Evolutionary conservation across 1,140 invertebrate species (phyloP).

Genomic region (Globodera rostochiensis): DNA sequence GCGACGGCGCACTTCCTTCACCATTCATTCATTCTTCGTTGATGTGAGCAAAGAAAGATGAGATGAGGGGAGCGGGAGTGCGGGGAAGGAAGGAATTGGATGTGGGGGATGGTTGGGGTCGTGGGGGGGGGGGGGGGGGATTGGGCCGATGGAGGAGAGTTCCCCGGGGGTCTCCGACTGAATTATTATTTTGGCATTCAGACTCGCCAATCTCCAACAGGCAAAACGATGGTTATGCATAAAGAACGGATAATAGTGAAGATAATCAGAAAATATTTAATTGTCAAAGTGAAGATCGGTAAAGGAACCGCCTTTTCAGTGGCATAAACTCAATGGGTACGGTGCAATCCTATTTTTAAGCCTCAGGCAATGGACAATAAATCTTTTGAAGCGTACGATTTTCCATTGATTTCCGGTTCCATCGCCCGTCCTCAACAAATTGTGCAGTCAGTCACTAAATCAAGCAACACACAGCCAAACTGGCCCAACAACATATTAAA

Average conservation of each 20-base stretch:
- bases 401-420: background rate
- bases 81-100: background rate
- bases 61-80: background rate
- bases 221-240: background rate
- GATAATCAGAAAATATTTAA: background rate
- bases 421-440: background rate
- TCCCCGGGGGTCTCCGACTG: background rate
- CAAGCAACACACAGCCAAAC: background rate
- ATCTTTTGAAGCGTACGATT: background rate
- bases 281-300: background rate
- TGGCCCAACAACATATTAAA: background rate
- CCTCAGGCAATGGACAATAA: background rate
- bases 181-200: background rate
- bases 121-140: too few relatives aligned
- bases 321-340: background rate
- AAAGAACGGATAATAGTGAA: background rate
- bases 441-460: background rate
- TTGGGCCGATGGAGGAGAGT: too few relatives aligned
- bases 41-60: background rate
- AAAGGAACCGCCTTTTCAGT: too few relatives aligned
- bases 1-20: conserved; percentile 1
- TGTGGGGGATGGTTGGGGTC: background rate
- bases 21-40: background rate
- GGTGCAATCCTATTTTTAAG: background rate
- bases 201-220: background rate